Conservation (phyloP, 2,797 vertebrate genomes). For the Syngnathus rostellatus region DNA sequence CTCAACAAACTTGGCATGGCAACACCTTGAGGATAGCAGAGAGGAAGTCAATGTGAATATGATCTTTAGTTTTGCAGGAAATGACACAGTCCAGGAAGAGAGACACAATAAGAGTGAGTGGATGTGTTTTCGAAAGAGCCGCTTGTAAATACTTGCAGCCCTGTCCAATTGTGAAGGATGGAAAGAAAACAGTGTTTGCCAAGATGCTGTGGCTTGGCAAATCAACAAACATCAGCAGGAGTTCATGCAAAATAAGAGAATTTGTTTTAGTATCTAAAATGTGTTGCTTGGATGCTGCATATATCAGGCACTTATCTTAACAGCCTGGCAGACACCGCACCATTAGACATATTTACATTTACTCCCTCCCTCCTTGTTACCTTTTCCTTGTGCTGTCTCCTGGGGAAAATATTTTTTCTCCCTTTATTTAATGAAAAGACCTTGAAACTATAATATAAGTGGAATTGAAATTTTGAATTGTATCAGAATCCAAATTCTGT, state of each 20-base stretch:
- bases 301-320: slow-evolving; percentile 40
- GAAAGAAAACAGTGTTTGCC: slow-evolving; percentile 19
- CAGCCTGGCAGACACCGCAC: slow-evolving; percentile 26
- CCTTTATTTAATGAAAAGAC: slow-evolving; percentile 19
- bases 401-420: slow-evolving; percentile 35
- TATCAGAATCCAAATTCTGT: slow-evolving; percentile 54
- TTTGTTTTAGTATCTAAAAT: slow-evolving; percentile 21
- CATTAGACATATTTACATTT: slow-evolving; percentile 49
- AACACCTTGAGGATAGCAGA: slow-evolving; percentile 24
- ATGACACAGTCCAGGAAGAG: slow-evolving; percentile 12
- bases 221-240: slow-evolving; percentile 13
- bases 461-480: slow-evolving; percentile 64
- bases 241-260: slow-evolving; percentile 23
- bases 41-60: slow-evolving; percentile 30
- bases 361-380: slow-evolving; percentile 20
- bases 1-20: slow-evolving; percentile 38
- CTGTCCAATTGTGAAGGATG: background rate
- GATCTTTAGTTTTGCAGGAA: slow-evolving; percentile 39
- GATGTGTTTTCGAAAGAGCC: background rate
- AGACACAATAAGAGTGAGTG: background rate
- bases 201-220: slow-evolving; percentile 7
- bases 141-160: background rate
- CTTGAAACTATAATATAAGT: slow-evolving; percentile 48
- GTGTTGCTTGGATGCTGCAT: slow-evolving; percentile 27
- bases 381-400: slow-evolving; percentile 32